phyloP scores from a whole-genome alignment of 1,140 invertebrate genomes.

The Laupala kohalensis region DNA sequence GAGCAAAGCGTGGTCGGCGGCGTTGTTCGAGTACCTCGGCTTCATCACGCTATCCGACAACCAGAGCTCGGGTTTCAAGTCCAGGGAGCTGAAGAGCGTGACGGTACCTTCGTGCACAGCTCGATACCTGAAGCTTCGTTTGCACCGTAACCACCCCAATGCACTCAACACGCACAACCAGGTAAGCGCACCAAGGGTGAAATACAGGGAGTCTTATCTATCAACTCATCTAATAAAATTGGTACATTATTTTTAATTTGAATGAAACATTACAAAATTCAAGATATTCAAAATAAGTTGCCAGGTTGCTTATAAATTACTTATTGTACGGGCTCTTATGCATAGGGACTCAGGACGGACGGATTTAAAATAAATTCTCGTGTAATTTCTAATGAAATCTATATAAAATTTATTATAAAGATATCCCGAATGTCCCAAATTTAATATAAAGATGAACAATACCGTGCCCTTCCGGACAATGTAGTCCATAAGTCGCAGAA shows the following conservation, averaged over 20 bases:
- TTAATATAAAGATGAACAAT: too few species aligned
- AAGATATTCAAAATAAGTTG: background rate
- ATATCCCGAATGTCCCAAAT: too few species aligned
- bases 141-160: conserved; percentile 69
- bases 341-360: too few species aligned
- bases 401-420: too few species aligned
- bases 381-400: too few species aligned
- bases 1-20: conserved; percentile 27
- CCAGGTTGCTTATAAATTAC: too few species aligned
- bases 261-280: background rate
- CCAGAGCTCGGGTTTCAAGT: conserved; percentile 64
- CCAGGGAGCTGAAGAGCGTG: conserved; percentile 73
- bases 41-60: conserved; percentile 74
- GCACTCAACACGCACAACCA: conserved; percentile 65
- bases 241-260: background rate
- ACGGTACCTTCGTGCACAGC: conserved; percentile 64
- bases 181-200: conserved; percentile 42
- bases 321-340: too few species aligned
- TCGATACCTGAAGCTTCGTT: conserved; percentile 66
- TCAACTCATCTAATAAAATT: too few species aligned
- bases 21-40: conserved; percentile 55
- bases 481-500: too few species aligned
- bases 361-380: too few species aligned
- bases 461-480: too few species aligned
- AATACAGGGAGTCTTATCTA: too few species aligned